Evolutionary conservation across 1,140 invertebrate genomes (phyloP).

Genomic region (Carcinoscorpius rotundicauda): DNA sequence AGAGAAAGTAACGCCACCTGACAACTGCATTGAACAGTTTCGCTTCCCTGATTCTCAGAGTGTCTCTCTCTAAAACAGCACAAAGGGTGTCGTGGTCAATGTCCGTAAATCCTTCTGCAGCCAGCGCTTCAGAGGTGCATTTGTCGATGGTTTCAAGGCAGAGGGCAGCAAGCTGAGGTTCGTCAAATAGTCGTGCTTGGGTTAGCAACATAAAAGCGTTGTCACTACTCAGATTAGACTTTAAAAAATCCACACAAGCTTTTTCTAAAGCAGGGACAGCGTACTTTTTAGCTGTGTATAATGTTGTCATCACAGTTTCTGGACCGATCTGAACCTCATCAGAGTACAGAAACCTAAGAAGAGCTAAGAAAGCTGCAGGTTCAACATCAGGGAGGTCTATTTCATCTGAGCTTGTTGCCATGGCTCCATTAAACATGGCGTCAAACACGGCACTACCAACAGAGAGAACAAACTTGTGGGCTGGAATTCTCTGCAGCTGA

Average conservation of each 20-base stretch:
- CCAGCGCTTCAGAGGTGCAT: conserved; percentile 63
- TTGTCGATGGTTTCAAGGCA: conserved; percentile 79
- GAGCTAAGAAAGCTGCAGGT: conserved; percentile 56
- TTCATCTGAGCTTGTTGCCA: conserved; percentile 39
- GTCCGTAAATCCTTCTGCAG: conserved; percentile 74
- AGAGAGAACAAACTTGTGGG: conserved; percentile 70
- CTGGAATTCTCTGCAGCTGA: conserved; percentile 57
- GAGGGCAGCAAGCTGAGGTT: conserved; percentile 58
- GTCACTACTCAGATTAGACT: conserved; percentile 61
- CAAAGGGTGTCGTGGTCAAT: conserved; percentile 71
- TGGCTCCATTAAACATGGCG: conserved; percentile 70
- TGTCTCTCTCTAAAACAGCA: conserved; percentile 67
- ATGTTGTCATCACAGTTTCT: conserved; percentile 73
- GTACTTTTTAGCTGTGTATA: conserved; percentile 81
- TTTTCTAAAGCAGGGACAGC: conserved; percentile 67
- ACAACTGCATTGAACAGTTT: conserved; percentile 57
- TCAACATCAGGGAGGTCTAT: conserved; percentile 75
- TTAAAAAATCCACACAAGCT: conserved; percentile 72
- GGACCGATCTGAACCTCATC: conserved; percentile 76
- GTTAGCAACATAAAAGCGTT: conserved; percentile 77
- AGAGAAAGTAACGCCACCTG: conserved; percentile 24
- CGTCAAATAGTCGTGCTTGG: conserved; percentile 65
- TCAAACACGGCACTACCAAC: conserved; percentile 74
- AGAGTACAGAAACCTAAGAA: conserved; percentile 62
- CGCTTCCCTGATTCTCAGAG: conserved; percentile 63